phyloP scores from a whole-genome alignment of 2,113 vertebrate genomes.

The Osmerus eperlanus region DNA sequence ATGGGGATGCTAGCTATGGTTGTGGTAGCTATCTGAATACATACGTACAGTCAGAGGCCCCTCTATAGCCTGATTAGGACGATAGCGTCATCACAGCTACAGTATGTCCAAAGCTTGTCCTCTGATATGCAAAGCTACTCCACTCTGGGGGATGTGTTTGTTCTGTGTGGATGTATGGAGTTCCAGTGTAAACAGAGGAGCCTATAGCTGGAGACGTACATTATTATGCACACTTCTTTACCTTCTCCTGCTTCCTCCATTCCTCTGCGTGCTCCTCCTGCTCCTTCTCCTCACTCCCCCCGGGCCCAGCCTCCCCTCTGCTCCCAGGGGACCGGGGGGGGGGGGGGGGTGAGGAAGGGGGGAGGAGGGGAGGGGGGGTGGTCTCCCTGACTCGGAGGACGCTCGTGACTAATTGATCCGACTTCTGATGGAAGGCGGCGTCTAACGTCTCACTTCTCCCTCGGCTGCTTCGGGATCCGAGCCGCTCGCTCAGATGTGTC shows the following conservation, averaged over 20 bases:
- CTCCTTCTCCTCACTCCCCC: slow-evolving; percentile 43
- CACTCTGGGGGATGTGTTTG: not conserved
- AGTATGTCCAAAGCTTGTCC: slow-evolving; percentile 44
- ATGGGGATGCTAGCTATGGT: slow-evolving; percentile 35
- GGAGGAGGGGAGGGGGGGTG: too few species aligned
- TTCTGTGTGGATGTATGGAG: slow-evolving; percentile 42
- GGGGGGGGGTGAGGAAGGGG: too few species aligned
- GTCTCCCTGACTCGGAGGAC: slow-evolving; percentile 67
- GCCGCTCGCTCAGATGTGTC: slow-evolving; percentile 60
- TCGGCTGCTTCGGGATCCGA: too few species aligned
- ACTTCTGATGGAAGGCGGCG: slow-evolving; percentile 67
- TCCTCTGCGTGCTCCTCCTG: slow-evolving; percentile 35
- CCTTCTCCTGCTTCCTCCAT: not conserved
- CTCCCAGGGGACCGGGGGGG: slow-evolving; percentile 61
- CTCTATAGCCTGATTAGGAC: slow-evolving; percentile 64
- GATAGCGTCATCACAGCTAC: slow-evolving; percentile 66
- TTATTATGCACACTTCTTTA: not conserved
- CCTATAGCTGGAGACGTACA: too few species aligned
- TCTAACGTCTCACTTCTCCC: slow-evolving; percentile 53
- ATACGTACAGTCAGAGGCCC: slow-evolving; percentile 50
- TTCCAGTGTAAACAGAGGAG: slow-evolving; percentile 47
- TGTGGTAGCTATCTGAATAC: slow-evolving; percentile 45
- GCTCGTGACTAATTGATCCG: slow-evolving; percentile 72
- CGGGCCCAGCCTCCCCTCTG: slow-evolving; percentile 46
- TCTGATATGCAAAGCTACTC: slow-evolving; percentile 43